Percentiles rank a stretch among this genome's conserved stretches.
Conservation (phyloP, 1,140 invertebrate genomes). For the Brachionus koreanus region DNA sequence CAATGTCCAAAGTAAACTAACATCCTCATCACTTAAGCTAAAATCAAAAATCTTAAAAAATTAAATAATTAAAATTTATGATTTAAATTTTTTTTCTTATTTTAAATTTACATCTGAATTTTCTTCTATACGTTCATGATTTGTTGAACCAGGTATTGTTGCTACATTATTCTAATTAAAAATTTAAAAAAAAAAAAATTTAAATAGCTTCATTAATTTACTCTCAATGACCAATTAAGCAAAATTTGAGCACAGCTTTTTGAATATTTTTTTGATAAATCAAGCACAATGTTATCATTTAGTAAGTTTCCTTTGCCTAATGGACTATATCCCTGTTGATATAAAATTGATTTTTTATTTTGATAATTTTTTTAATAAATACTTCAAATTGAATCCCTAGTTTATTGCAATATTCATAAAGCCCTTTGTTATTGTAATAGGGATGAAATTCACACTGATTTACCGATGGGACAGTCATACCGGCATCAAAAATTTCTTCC, state of each 20-base stretch:
- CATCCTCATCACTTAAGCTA: neutral
- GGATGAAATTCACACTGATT: conserved; percentile 61
- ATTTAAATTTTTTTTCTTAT: neutral
- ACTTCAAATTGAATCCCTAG: conserved; percentile 50
- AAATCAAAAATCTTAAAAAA: conserved; percentile 17
- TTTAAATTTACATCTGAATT: conserved; percentile 51
- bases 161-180: conserved; percentile 52
- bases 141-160: conserved; percentile 58
- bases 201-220: conserved; percentile 28
- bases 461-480: conserved; percentile 53
- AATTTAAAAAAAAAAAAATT: conserved; percentile 12
- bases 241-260: conserved; percentile 55
- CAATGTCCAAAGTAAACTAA: neutral
- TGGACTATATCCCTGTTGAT: conserved; percentile 57
- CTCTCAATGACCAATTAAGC: conserved; percentile 54
- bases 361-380: no score
- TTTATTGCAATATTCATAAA: conserved; percentile 54
- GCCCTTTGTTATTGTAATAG: conserved; percentile 55
- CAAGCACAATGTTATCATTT: conserved; percentile 48
- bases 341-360: neutral
- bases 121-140: conserved; percentile 50
- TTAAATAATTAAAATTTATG: neutral
- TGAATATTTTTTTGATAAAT: conserved; percentile 48
- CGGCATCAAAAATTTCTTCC: conserved; percentile 51
- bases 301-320: conserved; percentile 55